phyloP scores from a whole-genome alignment of 2,797 vertebrate species.

The Sebastes baramenuke region DNA sequence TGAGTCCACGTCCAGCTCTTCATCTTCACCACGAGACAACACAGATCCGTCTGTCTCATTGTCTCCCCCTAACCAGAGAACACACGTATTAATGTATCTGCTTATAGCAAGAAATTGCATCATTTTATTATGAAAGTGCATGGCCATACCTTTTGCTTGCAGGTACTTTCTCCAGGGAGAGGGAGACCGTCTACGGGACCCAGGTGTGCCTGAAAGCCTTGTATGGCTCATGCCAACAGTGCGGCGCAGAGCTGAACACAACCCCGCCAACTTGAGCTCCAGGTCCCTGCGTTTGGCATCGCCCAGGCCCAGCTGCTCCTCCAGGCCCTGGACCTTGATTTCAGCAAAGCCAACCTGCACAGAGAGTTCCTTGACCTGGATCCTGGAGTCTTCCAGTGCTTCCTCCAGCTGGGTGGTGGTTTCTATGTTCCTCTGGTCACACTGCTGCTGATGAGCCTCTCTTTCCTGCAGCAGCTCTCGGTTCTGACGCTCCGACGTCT shows the following conservation, averaged over 20 bases:
- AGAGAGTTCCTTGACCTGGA: constrained; percentile 63
- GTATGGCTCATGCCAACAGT: constrained; percentile 71
- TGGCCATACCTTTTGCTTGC: constrained; percentile 77
- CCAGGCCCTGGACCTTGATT: constrained; percentile 65
- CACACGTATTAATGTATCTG: neutral
- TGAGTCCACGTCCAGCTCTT: constrained; percentile 75
- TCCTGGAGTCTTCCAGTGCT: constrained; percentile 70
- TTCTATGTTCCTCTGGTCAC: constrained; percentile 70
- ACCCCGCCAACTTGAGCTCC: constrained; percentile 73
- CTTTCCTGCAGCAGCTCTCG: constrained; percentile 69
- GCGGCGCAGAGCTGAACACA: constrained; percentile 75
- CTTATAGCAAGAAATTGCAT: neutral
- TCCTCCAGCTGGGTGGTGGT: constrained; percentile 57
- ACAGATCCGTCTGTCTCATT: constrained; percentile 39
- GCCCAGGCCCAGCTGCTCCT: constrained; percentile 76
- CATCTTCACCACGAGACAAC: constrained; percentile 44
- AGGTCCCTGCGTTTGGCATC: constrained; percentile 61
- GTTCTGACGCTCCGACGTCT: constrained; percentile 58
- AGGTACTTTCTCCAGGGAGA: constrained; percentile 66
- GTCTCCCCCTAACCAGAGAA: constrained; percentile 57
- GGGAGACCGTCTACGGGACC: constrained; percentile 62
- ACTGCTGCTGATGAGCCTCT: constrained; percentile 65
- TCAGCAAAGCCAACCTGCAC: constrained; percentile 69
- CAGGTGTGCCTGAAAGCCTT: constrained; percentile 37
- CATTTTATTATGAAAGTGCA: neutral